These are phyloP conservation scores for Pipistrellus pygmaeus DNA, from an alignment of 2,797 vertebrate genomes.

Conservation along the genomic window DNA sequence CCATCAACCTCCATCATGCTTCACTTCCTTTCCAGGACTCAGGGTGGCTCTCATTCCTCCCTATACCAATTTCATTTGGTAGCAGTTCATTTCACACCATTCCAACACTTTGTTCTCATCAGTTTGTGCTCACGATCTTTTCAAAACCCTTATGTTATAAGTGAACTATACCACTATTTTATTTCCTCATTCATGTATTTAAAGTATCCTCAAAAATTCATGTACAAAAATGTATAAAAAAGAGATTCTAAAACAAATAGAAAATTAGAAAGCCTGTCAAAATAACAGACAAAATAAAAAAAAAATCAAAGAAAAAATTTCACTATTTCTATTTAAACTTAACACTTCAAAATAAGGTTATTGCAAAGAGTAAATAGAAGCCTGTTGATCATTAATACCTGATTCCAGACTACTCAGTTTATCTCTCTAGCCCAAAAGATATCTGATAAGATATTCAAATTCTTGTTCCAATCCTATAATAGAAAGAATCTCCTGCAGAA, in stretches of 20 bases:
- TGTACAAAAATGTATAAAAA: not conserved
- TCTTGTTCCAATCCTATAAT: not conserved
- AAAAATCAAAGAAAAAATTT: not conserved
- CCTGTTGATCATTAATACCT: not conserved
- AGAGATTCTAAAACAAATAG: not conserved
- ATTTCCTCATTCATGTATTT: not conserved
- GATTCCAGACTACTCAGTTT: not conserved
- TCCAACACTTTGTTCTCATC: conserved; percentile 54
- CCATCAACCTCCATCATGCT: conserved; percentile 74
- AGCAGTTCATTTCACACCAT: conserved; percentile 61
- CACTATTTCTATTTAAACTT: not conserved
- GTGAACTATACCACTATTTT: not conserved
- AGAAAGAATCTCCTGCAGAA: not conserved
- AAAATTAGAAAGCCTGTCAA: not conserved
- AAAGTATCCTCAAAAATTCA: conserved; percentile 9
- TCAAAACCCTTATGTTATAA: not conserved
- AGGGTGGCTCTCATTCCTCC: not conserved
- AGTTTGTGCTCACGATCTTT: conserved; percentile 36
- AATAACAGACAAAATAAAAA: conserved; percentile 49
- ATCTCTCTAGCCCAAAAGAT: not conserved
- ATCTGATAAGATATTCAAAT: not conserved
- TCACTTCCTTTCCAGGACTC: conserved; percentile 55
- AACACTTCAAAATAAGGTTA: conserved; percentile 21
- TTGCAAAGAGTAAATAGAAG: not conserved
- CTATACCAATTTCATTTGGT: conserved; percentile 27